Evolutionary conservation across 2,113 vertebrate species (phyloP).

Genomic region (Ifrita kowaldi): DNA sequence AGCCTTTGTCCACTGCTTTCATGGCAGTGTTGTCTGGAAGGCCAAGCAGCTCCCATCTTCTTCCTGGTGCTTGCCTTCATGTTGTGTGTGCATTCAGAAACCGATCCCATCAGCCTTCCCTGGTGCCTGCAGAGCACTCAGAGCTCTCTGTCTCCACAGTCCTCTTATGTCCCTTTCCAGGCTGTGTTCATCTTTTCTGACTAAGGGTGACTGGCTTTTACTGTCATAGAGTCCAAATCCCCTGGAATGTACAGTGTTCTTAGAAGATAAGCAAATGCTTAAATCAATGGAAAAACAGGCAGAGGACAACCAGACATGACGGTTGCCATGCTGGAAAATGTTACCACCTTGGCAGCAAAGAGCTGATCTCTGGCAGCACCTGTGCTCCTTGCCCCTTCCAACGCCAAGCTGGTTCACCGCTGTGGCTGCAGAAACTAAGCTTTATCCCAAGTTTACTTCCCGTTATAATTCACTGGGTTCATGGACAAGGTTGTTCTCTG

Average conservation of each 20-base stretch:
- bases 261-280: neutral
- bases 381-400: neutral
- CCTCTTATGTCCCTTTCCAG: neutral
- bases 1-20: neutral
- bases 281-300: neutral
- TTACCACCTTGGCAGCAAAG: neutral
- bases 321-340: neutral
- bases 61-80: neutral
- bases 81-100: neutral
- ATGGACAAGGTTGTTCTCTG: neutral
- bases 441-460: neutral
- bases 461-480: neutral
- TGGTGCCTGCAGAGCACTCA: neutral
- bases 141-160: neutral
- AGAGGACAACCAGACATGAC: neutral
- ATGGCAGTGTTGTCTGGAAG: neutral
- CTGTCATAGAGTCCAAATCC: neutral
- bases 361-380: accelerated
- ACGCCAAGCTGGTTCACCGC: neutral
- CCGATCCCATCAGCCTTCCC: accelerated
- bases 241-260: neutral
- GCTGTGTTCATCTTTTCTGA: neutral
- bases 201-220: neutral
- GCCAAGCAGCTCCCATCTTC: neutral
- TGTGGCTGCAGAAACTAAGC: neutral